A percentile compares a stretch with the other conserved stretches of the same genome.
phyloP scores from a whole-genome alignment of 2,113 vertebrate species.

The Cavia aperea region DNA sequence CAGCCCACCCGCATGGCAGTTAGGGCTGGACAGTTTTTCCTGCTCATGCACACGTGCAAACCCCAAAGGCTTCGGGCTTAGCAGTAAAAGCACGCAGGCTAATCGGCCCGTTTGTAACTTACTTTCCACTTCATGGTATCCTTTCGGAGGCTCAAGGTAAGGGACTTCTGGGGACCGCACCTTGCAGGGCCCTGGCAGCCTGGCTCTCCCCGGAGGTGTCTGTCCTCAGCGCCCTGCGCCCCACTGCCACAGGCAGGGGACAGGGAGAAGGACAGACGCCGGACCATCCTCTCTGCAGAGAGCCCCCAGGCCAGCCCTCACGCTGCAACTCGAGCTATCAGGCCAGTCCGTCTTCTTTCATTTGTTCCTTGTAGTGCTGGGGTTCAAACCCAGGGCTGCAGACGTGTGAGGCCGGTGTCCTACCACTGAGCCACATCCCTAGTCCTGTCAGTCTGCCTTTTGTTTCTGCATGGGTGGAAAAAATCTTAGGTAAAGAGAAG shows the following conservation, averaged over 20 bases:
- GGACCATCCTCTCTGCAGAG: background rate
- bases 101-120: background rate
- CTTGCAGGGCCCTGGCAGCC: background rate
- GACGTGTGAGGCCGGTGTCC: background rate
- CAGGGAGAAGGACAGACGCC: background rate
- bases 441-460: background rate
- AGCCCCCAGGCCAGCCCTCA: background rate
- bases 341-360: background rate
- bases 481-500: background rate
- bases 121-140: background rate
- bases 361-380: background rate
- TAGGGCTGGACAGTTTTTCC: background rate
- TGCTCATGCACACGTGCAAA: background rate
- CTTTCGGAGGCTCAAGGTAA: background rate
- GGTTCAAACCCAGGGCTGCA: background rate
- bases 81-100: background rate
- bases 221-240: background rate
- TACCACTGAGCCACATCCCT: background rate
- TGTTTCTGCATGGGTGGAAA: background rate
- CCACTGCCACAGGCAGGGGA: background rate
- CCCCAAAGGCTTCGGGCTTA: background rate
- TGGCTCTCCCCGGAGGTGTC: background rate
- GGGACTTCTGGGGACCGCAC: background rate
- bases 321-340: background rate
- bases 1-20: background rate